These are phyloP conservation scores for Channallabes apus DNA, from an alignment of 2,797 vertebrate species.

Conservation along the genomic window DNA sequence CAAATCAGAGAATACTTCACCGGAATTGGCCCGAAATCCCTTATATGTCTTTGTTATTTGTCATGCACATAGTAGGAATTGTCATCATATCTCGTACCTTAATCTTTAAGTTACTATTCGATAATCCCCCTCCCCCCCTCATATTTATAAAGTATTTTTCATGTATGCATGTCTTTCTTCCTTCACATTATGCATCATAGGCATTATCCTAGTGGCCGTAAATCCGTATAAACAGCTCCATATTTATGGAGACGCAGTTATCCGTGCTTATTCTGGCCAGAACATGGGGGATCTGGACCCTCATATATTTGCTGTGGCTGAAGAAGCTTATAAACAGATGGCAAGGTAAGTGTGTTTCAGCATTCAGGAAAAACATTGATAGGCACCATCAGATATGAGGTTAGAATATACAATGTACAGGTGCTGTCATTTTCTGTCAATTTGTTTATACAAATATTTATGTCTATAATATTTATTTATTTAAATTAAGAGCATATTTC, in stretches of 20 bases:
- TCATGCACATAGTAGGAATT: not conserved
- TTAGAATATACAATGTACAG: not conserved
- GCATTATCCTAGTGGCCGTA: slow-evolving; percentile 95
- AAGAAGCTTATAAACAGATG: slow-evolving; percentile 99
- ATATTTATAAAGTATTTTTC: not conserved
- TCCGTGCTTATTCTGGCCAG: slow-evolving; percentile 95
- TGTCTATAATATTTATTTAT: no score
- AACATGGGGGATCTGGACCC: slow-evolving; percentile 99
- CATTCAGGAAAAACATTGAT: not conserved
- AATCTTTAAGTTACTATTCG: not conserved
- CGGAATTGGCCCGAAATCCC: not conserved
- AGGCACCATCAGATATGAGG: not conserved
- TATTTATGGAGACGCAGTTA: slow-evolving; percentile 94
- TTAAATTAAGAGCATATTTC: no score
- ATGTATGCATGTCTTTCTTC: not conserved
- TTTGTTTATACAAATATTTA: not conserved
- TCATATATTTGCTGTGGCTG: slow-evolving; percentile 97
- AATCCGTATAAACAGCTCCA: slow-evolving; percentile 94
- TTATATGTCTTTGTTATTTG: not conserved
- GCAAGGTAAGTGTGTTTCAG: slow-evolving; percentile 78
- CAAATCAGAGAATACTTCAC: no score
- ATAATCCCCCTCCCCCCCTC: not conserved
- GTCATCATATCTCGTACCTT: not conserved
- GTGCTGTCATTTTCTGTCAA: not conserved
- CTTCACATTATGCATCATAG: slow-evolving; percentile 63